A percentile compares a stretch with the other conserved stretches of the same genome.
These are phyloP conservation scores for Periplaneta americana DNA, from an alignment of 1,140 invertebrate genomes.

Conservation along the genomic window DNA sequence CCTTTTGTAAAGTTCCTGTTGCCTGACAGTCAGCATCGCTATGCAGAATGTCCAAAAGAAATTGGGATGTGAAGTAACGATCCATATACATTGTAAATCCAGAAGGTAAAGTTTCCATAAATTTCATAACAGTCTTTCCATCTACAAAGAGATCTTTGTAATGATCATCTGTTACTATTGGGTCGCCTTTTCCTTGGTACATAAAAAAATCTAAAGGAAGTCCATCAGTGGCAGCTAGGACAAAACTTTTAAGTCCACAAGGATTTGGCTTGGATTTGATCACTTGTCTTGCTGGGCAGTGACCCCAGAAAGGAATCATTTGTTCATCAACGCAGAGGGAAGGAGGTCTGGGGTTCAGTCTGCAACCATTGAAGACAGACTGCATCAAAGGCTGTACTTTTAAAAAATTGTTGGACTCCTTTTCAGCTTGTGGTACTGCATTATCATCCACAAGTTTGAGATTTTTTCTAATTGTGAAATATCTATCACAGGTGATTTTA, in stretches of 20 bases:
- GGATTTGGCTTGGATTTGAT: constrained; percentile 21
- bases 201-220: constrained; percentile 20
- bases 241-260: constrained; percentile 21
- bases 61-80: no score
- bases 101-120: constrained; percentile 9
- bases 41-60: constrained; percentile 18
- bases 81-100: constrained; percentile 17
- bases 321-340: constrained; percentile 20
- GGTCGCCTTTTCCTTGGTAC: constrained; percentile 19
- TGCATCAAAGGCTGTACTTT: constrained; percentile 19
- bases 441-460: constrained; percentile 5
- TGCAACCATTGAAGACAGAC: constrained; percentile 10
- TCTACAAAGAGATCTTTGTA: constrained; percentile 6
- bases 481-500: constrained; percentile 11
- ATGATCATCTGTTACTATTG: neutral
- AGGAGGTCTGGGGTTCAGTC: constrained; percentile 7
- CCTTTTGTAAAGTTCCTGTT: no score
- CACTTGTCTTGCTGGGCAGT: neutral
- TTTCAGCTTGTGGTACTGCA: constrained; percentile 13
- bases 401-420: constrained; percentile 15
- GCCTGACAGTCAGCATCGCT: neutral
- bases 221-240: constrained; percentile 17
- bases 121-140: constrained; percentile 9
- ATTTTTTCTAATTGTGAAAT: constrained; percentile 7
- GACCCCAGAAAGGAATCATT: constrained; percentile 20